Evolutionary conservation across 2,888 invertebrate genomes (phyloP), one percentile per base, ranked within the genome.

Genomic region (Eupithecia abbreviata): DNA sequence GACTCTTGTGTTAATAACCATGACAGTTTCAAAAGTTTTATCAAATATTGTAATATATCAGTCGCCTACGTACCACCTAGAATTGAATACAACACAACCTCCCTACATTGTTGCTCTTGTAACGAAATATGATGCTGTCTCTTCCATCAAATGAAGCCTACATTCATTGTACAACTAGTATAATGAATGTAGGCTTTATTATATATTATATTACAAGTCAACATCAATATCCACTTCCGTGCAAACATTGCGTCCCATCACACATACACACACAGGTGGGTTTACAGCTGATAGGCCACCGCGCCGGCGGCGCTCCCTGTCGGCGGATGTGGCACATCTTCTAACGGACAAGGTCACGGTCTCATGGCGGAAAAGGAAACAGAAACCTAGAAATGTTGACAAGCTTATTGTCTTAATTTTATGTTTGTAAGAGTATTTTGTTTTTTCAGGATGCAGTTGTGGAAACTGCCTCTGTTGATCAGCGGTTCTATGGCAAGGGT

Each of bases 261-360:
- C 55, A 18, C n/a, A 65, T 12, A 65, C 41, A 41, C 3, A 67
- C 7, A 67, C 67, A 67, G 42, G 42, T 43, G 43, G n/a, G 43
- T 41, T 13, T 13, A 65, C 41, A 65, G 4, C 13, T 55, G 65
- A 65, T 4, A 65, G 41, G 2, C 42, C 45, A 68, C 15, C 41
- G 62, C 73, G 62, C 73, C 72, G 67, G 67, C 43, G 4, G 66
- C 66, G 41, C 42, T 51, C 12, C 13, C 18, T 45, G 58, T n/a
- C 73, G 73, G 58, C 45, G 45, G 51, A 62, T 47, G 12, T n/a
- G 65, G 65, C 18, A 18, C 58, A 58, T 43, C 43, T 43, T 10
- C 7, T 18, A 6, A 12, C 41, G 9, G 73, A 51, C 66, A 73
- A 73, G 67, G 73, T 68, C 73, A 51, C 66, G n/a, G 51, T 43